Evolutionary conservation across 2,888 invertebrate species (phyloP).

Genomic region (Eupsilia transversa): DNA sequence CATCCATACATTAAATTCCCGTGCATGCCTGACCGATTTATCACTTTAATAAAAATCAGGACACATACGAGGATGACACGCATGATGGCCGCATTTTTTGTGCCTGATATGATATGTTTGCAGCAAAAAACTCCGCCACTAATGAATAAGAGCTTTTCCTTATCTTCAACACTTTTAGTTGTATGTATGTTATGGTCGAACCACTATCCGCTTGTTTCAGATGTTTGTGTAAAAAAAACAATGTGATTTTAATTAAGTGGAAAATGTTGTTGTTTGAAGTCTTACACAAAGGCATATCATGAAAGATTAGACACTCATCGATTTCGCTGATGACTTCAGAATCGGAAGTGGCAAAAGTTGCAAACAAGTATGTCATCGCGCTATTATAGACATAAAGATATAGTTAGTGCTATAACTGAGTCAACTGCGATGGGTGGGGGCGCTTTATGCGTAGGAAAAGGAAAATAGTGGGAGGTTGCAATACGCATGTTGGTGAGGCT

Average conservation of each 20-base stretch:
- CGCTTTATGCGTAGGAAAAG: not conserved
- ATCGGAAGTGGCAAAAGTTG: too few relatives aligned
- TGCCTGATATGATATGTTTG: constrained; percentile 34
- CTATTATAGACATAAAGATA: not conserved
- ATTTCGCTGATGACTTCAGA: not conserved
- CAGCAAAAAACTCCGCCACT: not conserved
- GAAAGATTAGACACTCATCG: too few relatives aligned
- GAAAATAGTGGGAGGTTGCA: not conserved
- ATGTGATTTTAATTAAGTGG: not conserved
- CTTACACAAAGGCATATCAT: not conserved
- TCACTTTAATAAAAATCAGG: constrained; percentile 56
- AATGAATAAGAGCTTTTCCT: not conserved
- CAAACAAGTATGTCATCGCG: too few relatives aligned
- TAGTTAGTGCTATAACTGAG: not conserved
- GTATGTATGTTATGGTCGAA: not conserved
- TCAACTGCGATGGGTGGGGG: not conserved
- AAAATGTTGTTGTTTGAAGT: not conserved
- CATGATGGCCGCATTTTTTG: constrained; percentile 27
- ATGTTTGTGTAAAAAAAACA: not conserved
- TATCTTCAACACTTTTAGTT: not conserved
- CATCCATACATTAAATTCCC: constrained; percentile 59
- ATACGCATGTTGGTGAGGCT: not conserved
- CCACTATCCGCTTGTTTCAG: not conserved
- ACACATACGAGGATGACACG: constrained; percentile 20
- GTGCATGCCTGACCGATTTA: constrained; percentile 57